phyloP scores from a whole-genome alignment of 2,888 invertebrate species.

The Chrysolina haemoptera region DNA sequence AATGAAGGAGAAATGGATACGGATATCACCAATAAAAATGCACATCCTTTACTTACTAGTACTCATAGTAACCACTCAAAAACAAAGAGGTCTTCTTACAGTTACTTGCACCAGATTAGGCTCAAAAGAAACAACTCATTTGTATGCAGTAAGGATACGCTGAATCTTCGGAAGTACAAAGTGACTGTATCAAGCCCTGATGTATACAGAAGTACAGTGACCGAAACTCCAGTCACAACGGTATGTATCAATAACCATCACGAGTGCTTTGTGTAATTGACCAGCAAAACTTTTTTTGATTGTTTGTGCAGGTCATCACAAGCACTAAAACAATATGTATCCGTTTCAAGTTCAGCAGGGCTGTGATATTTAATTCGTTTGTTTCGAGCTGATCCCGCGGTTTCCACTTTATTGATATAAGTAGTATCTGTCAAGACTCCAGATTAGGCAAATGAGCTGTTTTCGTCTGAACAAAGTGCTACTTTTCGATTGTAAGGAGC shows the following conservation, averaged over 20 bases:
- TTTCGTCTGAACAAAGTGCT: too few species aligned
- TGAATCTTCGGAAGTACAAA: conserved; percentile 85
- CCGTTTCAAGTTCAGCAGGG: too few species aligned
- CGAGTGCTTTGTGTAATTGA: conserved; percentile 21
- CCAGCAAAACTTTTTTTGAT: neutral
- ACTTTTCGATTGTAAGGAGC: too few species aligned
- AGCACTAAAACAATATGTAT: too few species aligned
- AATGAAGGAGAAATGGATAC: conserved; percentile 32
- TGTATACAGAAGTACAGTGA: conserved; percentile 89
- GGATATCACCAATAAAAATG: conserved; percentile 28
- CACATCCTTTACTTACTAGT: conserved; percentile 58
- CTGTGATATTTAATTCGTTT: too few species aligned
- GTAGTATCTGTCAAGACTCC: too few species aligned
- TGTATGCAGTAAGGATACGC: conserved; percentile 87
- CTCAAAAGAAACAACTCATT: conserved; percentile 85
- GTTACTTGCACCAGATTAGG: conserved; percentile 81
- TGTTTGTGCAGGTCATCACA: too few species aligned
- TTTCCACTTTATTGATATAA: too few species aligned
- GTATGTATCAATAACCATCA: conserved; percentile 67
- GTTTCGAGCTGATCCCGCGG: too few species aligned
- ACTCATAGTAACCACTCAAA: conserved; percentile 35
- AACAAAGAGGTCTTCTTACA: conserved; percentile 70
- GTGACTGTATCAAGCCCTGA: conserved; percentile 90
- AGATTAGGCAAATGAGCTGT: too few species aligned
- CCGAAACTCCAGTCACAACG: conserved; percentile 83